Conservation (phyloP, 1,140 invertebrate genomes). For the Philaenus spumarius region DNA sequence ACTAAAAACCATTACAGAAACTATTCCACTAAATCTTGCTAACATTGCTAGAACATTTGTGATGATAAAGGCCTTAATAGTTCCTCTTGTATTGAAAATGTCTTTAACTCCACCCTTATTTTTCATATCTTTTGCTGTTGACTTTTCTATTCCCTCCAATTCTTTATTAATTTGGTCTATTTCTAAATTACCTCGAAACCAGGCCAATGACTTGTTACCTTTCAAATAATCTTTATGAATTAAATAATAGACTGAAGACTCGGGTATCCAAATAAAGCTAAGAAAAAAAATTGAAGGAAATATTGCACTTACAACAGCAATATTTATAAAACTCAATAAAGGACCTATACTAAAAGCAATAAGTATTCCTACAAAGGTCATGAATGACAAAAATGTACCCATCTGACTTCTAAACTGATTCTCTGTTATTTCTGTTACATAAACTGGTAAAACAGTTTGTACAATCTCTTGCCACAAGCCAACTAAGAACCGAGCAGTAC, state of each 20-base stretch:
- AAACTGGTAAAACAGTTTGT: conserved; percentile 73
- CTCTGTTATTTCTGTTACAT: conserved; percentile 70
- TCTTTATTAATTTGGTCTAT: conserved; percentile 20
- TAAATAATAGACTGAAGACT: conserved; percentile 68
- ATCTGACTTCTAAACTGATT: conserved; percentile 28
- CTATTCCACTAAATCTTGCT: conserved; percentile 23
- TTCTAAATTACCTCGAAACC: conserved; percentile 45
- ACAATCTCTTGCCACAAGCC: conserved; percentile 65
- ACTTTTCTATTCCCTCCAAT: conserved; percentile 14
- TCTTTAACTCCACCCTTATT: conserved; percentile 21
- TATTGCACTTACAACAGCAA: conserved; percentile 54
- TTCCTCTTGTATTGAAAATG: conserved; percentile 18
- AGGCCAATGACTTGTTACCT: conserved; percentile 55
- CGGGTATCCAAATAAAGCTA: conserved; percentile 67
- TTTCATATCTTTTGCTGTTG: conserved; percentile 20
- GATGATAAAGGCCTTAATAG: conserved; percentile 23
- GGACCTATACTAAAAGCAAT: conserved; percentile 69
- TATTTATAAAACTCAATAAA: conserved; percentile 54
- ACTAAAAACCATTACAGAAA: conserved; percentile 24
- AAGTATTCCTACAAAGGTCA: conserved; percentile 64
- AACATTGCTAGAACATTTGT: conserved; percentile 25
- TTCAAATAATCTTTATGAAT: conserved; percentile 49
- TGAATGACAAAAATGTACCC: conserved; percentile 74
- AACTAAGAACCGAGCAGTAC: conserved; percentile 24
- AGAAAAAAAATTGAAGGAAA: conserved; percentile 55